Base-by-base conservation (phyloP, 2,888 invertebrate genomes). In the Rhabditophanes sp. region DNA sequence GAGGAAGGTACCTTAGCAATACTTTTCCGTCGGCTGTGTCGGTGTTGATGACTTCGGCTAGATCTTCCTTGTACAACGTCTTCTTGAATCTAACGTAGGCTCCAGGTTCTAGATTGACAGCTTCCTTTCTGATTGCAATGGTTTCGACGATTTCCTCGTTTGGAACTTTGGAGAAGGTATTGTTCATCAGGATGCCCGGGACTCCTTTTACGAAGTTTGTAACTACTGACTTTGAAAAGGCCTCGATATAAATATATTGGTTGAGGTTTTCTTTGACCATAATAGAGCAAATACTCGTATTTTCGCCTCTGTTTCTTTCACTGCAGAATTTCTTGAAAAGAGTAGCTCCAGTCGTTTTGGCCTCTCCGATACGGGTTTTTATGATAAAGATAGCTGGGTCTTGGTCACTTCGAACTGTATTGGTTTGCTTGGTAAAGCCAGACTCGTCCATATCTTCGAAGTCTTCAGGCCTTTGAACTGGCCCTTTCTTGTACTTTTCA, bases 101-200 rank as follows among this genome's bases (percentile, higher is more conserved):
- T 51, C 88, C 88, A 0, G 82, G 77, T 66, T 88, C 88, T 15
- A 96, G 69, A 2, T 81, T 80, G 1, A 83, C 79, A 62, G 87
- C 85, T 60, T 90, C 88, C 65, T 90, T 93, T 0, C 93, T 84
- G 0, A 99, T 93, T 50, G 85, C 75, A 19, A 96, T 68, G 0
- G 93, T 90, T 68, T 96, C 96, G 0, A 93, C 90, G 96, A 96
- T 99, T 72, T 99, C 96, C 59, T 87, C 88, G 45, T 93, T 93
- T 0, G 93, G 93, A 0, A 96, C 96, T 96, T 99, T 96, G n/a
- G n/a, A n/a, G n/a, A n/a, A n/a, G n/a, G n/a, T n/a, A n/a, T n/a
- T n/a, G n/a, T n/a, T n/a, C n/a, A n/a, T n/a, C n/a, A n/a, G n/a
- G 12, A 61, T 41, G 50, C 82, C 87, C 1, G 85, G 80, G 2